Evolutionary conservation across 2,113 vertebrate genomes (phyloP).

Genomic region (Macaca fascicularis): T2T-MFA8v1.1 NC_088385.1:24792501-24793000

Average conservation of each 20-base stretch:
- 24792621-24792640: not conserved
- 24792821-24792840: no score
- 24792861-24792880: not conserved
- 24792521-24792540: not conserved
- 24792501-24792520: not conserved
- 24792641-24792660: not conserved
- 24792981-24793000: not conserved
- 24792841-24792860: not conserved
- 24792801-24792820: not conserved
- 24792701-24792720: not conserved
- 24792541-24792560: not conserved
- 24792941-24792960: conserved; percentile 56
- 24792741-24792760: not conserved
- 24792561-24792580: not conserved
- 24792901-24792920: not conserved
- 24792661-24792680: not conserved
- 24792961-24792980: conserved; percentile 41
- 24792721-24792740: not conserved
- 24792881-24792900: not conserved
- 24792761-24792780: not conserved
- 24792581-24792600: not conserved
- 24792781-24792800: not conserved
- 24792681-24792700: not conserved
- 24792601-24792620: not conserved
- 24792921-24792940: not conserved